Evolutionary conservation across 2,797 vertebrate species (phyloP).

Genomic region (Rhinella marina): DNA sequence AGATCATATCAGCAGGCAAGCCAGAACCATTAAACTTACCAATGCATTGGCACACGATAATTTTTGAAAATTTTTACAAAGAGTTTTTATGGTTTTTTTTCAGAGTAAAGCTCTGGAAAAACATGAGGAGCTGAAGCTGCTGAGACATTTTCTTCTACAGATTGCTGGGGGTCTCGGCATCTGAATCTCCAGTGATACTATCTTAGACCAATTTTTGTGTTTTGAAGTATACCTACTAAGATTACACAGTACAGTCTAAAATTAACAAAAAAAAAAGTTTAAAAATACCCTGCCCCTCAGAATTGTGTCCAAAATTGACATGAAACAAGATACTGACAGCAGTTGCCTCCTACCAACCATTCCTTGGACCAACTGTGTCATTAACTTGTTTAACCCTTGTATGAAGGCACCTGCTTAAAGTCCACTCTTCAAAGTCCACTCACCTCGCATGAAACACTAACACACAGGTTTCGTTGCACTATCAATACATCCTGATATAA

Average conservation of each 20-base stretch:
- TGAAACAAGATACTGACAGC: not conserved
- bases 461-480: conserved; percentile 70
- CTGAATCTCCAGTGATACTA: not conserved
- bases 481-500: conserved; percentile 53
- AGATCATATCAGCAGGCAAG: no score
- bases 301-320: not conserved
- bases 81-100: not conserved
- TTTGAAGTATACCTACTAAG: not conserved
- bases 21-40: not conserved
- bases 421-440: conserved; percentile 54
- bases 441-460: conserved; percentile 60
- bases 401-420: conserved; percentile 61
- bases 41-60: not conserved
- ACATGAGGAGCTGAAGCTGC: not conserved
- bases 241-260: not conserved
- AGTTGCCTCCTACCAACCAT: not conserved
- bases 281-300: not conserved
- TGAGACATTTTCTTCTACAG: not conserved
- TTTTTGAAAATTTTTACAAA: not conserved
- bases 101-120: not conserved
- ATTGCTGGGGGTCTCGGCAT: not conserved
- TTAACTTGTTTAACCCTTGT: not conserved
- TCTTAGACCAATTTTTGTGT: not conserved
- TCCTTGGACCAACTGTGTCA: not conserved
- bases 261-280: not conserved